Evolutionary conservation across 2,113 vertebrate species (phyloP), one percentile per base, ranked within the genome.

Genomic region (Picathartes gymnocephalus): DNA sequence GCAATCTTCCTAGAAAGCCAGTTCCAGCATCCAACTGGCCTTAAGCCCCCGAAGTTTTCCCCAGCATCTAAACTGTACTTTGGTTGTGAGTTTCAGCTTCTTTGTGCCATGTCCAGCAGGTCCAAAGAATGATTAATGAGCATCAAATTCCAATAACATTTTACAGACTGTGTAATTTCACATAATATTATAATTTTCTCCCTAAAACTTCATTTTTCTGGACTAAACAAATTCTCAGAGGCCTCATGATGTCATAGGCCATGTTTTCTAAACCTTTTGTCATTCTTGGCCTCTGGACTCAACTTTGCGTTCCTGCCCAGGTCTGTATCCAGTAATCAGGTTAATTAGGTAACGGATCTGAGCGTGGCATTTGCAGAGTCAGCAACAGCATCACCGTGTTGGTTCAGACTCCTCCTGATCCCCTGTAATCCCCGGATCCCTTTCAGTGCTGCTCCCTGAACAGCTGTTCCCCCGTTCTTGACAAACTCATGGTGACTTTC

Each of bases 371-470:
- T 85, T 96, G 84, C 87, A 18, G 35, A 61, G 78, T 95, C 82
- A 72, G 71, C 93, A 61, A 1, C 24, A 58, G 64, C 74, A 84
- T 82, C 90, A 57, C 74, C 23, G 2, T 2, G 23, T 86, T 31
- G 50, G 62, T 86, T 92, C 54, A 54, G 81, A 85, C 79, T 65
- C 62, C 66, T 83, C 30, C 81, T 86, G 90, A 93, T 92, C 87
- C 81, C 30, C 84, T 78, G 42, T 93, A 93, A 95, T 94, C 87
- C 93, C 66, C 2, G 0, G 74, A 88, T 94, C 81, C 33, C 66
- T 93, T 94, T 77, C 90, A 56, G 33, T 25, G 69, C 78, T 68
- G 56, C 70, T 68, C 18, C 54, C 62, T 45, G 71, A 88, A 50
- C 93, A 96, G 78, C 81, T 94, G 62, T 82, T 73, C 39, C 66